These are phyloP conservation scores for Sphenopsis melanotis DNA, from an alignment of 2,797 vertebrate species.

Conservation along the genomic window DNA sequence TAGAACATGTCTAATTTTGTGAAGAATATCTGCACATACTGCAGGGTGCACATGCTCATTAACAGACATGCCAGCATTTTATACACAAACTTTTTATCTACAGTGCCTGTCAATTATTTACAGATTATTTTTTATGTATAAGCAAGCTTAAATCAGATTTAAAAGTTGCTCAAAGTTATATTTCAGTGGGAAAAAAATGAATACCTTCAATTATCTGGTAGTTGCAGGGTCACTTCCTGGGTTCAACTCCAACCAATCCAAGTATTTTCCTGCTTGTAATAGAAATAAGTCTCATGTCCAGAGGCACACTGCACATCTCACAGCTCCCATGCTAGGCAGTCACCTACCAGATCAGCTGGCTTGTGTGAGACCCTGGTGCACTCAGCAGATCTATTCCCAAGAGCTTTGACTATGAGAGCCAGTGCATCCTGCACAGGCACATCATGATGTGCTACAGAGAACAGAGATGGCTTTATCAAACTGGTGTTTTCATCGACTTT, in stretches of 20 bases:
- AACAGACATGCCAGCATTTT: background rate
- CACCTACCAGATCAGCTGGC: constrained; percentile 78
- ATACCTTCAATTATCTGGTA: constrained; percentile 73
- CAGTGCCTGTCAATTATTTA: background rate
- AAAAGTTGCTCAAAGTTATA: background rate
- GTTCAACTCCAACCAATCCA: constrained; percentile 73
- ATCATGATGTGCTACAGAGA: constrained; percentile 73
- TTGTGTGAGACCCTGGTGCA: constrained; percentile 69
- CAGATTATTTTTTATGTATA: background rate
- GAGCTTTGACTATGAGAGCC: constrained; percentile 74
- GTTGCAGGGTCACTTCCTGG: constrained; percentile 69
- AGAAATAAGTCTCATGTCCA: constrained; percentile 70
- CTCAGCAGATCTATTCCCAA: constrained; percentile 62
- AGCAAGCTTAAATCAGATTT: background rate
- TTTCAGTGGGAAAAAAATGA: background rate
- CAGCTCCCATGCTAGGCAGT: constrained; percentile 74
- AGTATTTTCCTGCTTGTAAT: constrained; percentile 73
- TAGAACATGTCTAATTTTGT: background rate
- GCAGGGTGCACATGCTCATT: background rate
- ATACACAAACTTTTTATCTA: background rate
- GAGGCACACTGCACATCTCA: constrained; percentile 72
- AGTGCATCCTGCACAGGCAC: constrained; percentile 82
- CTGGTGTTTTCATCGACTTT: background rate
- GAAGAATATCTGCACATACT: background rate
- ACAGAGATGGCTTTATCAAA: constrained; percentile 41